Evolutionary conservation across 2,888 invertebrate species (phyloP).

Genomic region (Ernsta delagoae): DNA sequence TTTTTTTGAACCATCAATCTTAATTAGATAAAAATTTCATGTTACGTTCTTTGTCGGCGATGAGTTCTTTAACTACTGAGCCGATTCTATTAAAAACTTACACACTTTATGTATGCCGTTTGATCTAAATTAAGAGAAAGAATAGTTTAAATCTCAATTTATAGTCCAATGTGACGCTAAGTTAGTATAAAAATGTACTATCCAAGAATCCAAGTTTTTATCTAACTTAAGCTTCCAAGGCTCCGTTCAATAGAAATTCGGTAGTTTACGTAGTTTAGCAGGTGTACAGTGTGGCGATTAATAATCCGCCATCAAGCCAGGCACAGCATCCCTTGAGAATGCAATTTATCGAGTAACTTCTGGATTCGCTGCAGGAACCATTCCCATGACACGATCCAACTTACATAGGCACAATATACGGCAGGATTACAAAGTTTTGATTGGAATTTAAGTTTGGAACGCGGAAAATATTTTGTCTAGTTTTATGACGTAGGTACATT

Average conservation of each 20-base stretch:
- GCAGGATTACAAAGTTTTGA: conserved; percentile 1
- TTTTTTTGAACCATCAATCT: too few relatives aligned
- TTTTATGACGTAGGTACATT: background rate
- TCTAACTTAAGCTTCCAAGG: background rate
- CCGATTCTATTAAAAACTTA: too few relatives aligned
- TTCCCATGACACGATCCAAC: background rate
- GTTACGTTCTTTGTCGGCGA: too few relatives aligned
- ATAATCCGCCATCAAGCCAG: background rate
- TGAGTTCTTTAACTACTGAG: too few relatives aligned
- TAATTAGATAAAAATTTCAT: too few relatives aligned
- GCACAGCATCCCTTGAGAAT: background rate
- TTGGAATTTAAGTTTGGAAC: background rate
- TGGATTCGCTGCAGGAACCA: background rate
- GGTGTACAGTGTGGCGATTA: background rate
- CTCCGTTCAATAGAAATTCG: background rate
- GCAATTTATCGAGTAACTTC: conserved; percentile 4
- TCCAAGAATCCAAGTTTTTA: background rate
- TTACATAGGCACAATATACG: background rate
- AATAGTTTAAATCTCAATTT: too few relatives aligned
- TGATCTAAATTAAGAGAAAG: too few relatives aligned
- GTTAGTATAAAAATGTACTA: too few relatives aligned
- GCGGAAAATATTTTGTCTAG: background rate
- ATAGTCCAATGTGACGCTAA: too few relatives aligned
- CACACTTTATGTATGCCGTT: too few relatives aligned
- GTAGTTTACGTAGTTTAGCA: background rate